A percentile compares a stretch with the other conserved stretches of the same genome.
Conservation (phyloP, 92 coral and sea anemone genomes). For the Isaurus tuberculatus region DNA sequence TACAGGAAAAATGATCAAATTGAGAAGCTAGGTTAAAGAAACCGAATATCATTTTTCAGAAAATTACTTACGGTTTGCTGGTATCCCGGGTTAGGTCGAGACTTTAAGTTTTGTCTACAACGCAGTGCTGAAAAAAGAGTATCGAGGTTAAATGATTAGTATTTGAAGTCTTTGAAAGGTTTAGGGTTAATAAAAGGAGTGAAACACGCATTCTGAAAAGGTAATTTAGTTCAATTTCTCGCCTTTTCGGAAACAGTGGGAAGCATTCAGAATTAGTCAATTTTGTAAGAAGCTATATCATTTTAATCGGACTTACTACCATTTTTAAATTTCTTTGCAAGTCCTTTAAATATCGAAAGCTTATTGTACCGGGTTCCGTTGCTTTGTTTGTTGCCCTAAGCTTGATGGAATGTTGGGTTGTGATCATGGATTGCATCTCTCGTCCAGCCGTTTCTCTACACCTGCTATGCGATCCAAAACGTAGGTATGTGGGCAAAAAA, state of each 20-base stretch:
- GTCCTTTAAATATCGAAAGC: neutral
- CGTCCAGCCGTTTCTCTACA: neutral
- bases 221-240: no score
- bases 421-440: neutral
- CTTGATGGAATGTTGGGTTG: neutral
- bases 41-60: neutral
- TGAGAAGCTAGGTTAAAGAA: neutral
- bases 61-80: slow-evolving; percentile 18
- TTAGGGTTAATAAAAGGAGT: slow-evolving; percentile 1
- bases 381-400: neutral
- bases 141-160: neutral
- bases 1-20: neutral
- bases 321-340: neutral
- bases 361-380: neutral
- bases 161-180: neutral
- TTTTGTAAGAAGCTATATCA: neutral
- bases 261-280: neutral
- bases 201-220: neutral
- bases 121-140: slow-evolving; percentile 8
- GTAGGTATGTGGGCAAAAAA: neutral
- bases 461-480: neutral
- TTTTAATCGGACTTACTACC: neutral
- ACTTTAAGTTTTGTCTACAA: neutral
- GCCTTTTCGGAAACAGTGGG: neutral
- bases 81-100: slow-evolving; percentile 12